A percentile compares a stretch with the other conserved stretches of the same genome.
Evolutionary conservation across 2,113 vertebrate species (phyloP).

Genomic region (Falco punctatus): DNA sequence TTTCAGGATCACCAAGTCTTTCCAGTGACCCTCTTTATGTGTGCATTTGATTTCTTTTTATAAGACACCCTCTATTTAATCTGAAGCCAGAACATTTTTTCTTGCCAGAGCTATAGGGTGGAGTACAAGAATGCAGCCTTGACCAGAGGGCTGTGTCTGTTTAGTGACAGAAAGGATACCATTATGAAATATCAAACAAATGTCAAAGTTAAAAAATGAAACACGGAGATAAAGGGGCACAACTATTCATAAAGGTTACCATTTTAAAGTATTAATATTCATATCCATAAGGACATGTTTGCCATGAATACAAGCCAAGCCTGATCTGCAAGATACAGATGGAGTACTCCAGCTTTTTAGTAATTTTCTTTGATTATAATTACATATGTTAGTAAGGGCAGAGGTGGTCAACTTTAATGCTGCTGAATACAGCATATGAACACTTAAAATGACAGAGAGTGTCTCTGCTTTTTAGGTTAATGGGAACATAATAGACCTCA

Average conservation of each 20-base stretch:
- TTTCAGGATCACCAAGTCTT: background rate
- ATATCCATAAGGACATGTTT: conserved; percentile 36
- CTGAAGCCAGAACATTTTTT: background rate
- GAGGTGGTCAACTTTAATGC: conserved; percentile 7
- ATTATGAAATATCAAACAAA: conserved; percentile 52
- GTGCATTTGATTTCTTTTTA: background rate
- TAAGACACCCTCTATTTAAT: background rate
- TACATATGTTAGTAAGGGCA: conserved; percentile 38
- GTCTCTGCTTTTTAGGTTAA: conserved; percentile 46
- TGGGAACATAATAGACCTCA: conserved; percentile 29
- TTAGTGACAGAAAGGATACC: conserved; percentile 24
- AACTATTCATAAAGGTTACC: background rate
- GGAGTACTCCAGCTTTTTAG: conserved; percentile 22
- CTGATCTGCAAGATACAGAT: background rate
- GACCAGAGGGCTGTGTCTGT: background rate
- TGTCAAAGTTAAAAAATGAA: conserved; percentile 17
- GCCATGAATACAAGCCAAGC: background rate
- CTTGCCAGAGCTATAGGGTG: background rate
- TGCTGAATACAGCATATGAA: background rate
- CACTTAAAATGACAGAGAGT: conserved; percentile 58
- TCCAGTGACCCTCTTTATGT: background rate
- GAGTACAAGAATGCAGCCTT: background rate
- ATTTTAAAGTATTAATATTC: conserved; percentile 57
- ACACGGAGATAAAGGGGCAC: background rate
- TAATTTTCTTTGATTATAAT: conserved; percentile 36